These are phyloP conservation scores for Wasmannia auropunctata DNA, from an alignment of 1,140 invertebrate genomes.

Conservation along the genomic window DNA sequence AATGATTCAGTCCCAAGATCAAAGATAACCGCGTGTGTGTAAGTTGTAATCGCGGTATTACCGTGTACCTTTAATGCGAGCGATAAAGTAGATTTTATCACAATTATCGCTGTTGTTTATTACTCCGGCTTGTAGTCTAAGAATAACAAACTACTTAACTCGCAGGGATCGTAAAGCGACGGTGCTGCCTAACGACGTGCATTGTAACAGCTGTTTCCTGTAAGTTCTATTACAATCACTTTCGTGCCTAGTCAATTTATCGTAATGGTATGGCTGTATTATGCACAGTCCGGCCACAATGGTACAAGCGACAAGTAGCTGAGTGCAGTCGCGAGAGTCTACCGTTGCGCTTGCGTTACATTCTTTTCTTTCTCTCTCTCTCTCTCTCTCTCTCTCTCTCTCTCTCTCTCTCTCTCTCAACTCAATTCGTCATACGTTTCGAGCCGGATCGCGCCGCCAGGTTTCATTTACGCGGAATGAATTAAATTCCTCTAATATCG, in stretches of 20 bases:
- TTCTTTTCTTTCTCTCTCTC: neutral
- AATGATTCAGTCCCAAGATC: conserved; percentile 55
- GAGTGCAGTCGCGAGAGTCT: conserved; percentile 16
- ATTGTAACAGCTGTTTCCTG: conserved; percentile 68
- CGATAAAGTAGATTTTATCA: conserved; percentile 68
- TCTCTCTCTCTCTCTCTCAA: neutral
- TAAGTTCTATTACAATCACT: conserved; percentile 66
- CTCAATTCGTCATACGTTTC: conserved; percentile 19
- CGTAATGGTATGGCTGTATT: conserved; percentile 52
- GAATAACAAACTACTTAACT: conserved; percentile 63
- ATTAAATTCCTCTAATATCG: neutral
- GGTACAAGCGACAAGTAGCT: conserved; percentile 48
- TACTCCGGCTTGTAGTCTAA: conserved; percentile 35
- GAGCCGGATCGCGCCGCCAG: neutral
- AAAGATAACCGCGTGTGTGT: conserved; percentile 47
- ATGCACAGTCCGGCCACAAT: conserved; percentile 40
- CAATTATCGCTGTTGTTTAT: conserved; percentile 67
- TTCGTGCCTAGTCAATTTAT: conserved; percentile 59
- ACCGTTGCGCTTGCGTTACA: conserved; percentile 13
- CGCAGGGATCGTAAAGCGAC: conserved; percentile 59
- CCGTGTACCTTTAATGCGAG: conserved; percentile 57
- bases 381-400: no score
- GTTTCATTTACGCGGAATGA: neutral
- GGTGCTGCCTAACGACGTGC: conserved; percentile 59
- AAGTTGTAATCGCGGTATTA: conserved; percentile 60